phyloP scores from a whole-genome alignment of 2,113 vertebrate genomes.

The Mixornis gularis region DNA sequence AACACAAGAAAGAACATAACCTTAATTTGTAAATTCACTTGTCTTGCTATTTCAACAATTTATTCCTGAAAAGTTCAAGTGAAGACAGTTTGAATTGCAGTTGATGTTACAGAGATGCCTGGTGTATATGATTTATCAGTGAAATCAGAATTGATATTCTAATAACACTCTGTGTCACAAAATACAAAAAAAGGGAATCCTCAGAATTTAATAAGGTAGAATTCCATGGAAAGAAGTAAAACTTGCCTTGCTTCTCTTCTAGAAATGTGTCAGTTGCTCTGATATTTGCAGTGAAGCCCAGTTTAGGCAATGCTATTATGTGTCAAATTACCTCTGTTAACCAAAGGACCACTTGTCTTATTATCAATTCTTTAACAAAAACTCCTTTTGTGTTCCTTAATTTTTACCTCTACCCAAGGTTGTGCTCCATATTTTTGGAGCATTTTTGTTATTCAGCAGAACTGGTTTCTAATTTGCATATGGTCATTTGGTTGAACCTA shows the following conservation, averaged over 20 bases:
- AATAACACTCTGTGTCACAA: background rate
- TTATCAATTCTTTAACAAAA: background rate
- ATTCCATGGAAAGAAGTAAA: background rate
- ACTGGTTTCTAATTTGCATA: background rate
- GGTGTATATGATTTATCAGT: background rate
- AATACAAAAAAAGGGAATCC: rapidly evolving
- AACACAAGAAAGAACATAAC: background rate
- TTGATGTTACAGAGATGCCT: background rate
- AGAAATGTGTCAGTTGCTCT: background rate
- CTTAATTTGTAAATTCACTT: background rate
- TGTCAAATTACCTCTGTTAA: background rate
- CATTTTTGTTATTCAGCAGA: background rate
- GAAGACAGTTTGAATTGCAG: background rate
- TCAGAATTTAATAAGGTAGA: background rate
- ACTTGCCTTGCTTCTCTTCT: background rate
- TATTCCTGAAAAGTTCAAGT: background rate
- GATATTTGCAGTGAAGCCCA: background rate
- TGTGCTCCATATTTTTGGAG: background rate
- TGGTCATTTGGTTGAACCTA: background rate
- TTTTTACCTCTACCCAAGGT: background rate
- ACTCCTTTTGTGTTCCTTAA: background rate
- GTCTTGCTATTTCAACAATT: background rate
- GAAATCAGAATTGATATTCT: background rate
- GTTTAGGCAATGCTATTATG: background rate
- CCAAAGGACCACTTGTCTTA: background rate